These are phyloP conservation scores for Sebastes hubbsi DNA, from an alignment of 2,797 vertebrate species.

Conservation along the genomic window DNA sequence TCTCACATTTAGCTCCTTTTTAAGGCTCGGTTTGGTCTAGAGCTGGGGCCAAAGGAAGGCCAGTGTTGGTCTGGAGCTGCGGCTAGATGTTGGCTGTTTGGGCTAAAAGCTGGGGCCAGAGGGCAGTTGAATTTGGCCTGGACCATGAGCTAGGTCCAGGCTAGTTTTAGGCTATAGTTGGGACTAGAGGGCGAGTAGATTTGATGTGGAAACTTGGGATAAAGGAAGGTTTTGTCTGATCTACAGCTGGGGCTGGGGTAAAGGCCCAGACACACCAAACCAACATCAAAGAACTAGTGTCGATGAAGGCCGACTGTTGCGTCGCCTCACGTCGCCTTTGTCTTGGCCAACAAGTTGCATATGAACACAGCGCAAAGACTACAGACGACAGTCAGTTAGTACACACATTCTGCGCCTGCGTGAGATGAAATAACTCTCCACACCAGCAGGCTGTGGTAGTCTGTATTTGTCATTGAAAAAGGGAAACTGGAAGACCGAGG, in stretches of 20 bases:
- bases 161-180: not conserved
- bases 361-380: too few relatives aligned
- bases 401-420: accelerated
- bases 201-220: not conserved
- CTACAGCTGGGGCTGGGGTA: accelerated
- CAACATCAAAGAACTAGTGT: too few relatives aligned
- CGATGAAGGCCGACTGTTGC: too few relatives aligned
- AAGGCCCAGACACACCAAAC: too few relatives aligned
- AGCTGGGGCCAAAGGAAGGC: not conserved
- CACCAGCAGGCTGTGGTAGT: accelerated
- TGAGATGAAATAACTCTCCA: too few relatives aligned
- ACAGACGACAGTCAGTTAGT: too few relatives aligned
- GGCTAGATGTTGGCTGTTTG: not conserved
- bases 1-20: too few relatives aligned
- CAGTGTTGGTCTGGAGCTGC: not conserved
- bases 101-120: not conserved
- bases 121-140: not conserved
- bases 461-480: accelerated
- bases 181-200: too few relatives aligned
- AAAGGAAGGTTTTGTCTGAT: not conserved
- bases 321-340: too few relatives aligned
- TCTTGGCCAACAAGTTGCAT: too few relatives aligned
- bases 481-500: too few relatives aligned
- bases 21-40: not conserved
- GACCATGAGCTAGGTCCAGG: not conserved